phyloP scores from a whole-genome alignment of 2,113 vertebrate species.

The Amazona vittata region DNA sequence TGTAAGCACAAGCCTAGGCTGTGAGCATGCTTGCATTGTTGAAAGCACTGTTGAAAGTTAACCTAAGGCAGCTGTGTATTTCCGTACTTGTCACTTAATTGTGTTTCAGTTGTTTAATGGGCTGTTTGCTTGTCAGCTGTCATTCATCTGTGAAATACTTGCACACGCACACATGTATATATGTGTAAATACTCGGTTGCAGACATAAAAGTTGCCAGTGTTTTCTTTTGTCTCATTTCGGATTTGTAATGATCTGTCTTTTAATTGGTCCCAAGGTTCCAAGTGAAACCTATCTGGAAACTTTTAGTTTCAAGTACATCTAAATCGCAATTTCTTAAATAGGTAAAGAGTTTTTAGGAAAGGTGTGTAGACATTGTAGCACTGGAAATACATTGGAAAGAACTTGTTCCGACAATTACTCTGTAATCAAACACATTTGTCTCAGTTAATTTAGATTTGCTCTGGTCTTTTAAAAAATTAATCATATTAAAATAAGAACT shows the following conservation, averaged over 20 bases:
- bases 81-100: not conserved
- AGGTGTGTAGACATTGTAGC: not conserved
- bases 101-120: not conserved
- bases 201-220: not conserved
- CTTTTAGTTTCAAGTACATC: not conserved
- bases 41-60: not conserved
- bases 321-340: not conserved
- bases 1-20: fast-evolving
- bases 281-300: not conserved
- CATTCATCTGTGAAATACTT: not conserved
- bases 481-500: not conserved
- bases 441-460: not conserved
- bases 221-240: not conserved
- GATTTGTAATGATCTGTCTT: too few relatives aligned
- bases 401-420: fast-evolving
- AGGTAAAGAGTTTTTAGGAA: not conserved
- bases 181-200: not conserved
- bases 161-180: fast-evolving
- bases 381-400: not conserved
- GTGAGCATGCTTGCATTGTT: not conserved
- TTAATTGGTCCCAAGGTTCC: not conserved
- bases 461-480: not conserved
- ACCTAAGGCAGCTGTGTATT: too few relatives aligned
- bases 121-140: not conserved
- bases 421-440: not conserved